phyloP scores from a whole-genome alignment of 2,797 vertebrate species.

The Antennarius maculatus region DNA sequence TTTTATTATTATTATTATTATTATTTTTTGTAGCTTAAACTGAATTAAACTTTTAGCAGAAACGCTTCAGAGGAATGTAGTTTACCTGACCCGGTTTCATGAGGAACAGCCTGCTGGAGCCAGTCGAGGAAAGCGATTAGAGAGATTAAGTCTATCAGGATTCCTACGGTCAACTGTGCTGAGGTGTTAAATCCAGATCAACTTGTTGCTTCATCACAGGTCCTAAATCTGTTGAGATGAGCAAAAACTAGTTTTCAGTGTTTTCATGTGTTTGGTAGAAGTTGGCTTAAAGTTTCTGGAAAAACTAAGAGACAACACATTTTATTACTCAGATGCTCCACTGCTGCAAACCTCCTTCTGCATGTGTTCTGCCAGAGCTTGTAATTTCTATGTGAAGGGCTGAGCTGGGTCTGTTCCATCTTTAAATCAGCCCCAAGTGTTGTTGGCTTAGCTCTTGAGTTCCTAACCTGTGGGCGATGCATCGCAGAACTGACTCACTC shows the following conservation, averaged over 20 bases:
- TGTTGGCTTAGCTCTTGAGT: conserved; percentile 64
- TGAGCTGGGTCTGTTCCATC: conserved; percentile 37
- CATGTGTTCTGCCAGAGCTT: conserved; percentile 33
- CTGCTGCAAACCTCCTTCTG: conserved; percentile 4
- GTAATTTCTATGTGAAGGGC: conserved; percentile 34
- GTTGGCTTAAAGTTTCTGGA: conserved; percentile 20
- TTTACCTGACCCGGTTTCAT: conserved; percentile 64
- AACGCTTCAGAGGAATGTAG: background rate
- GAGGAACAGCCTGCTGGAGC: conserved; percentile 53
- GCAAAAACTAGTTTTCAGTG: background rate
- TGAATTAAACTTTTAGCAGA: background rate
- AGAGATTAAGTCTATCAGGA: conserved; percentile 76
- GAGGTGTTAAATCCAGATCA: conserved; percentile 65
- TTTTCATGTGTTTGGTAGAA: conserved; percentile 6
- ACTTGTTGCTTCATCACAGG: background rate
- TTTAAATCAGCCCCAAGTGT: conserved; percentile 54
- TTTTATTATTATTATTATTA: too few relatives aligned
- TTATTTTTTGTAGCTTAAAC: conserved; percentile 18
- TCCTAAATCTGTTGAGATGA: background rate
- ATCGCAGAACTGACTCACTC: conserved; percentile 32
- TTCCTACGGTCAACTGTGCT: conserved; percentile 58
- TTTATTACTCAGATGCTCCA: conserved; percentile 40
- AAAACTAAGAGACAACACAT: background rate
- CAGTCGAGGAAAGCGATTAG: conserved; percentile 78
- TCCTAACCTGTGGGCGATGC: conserved; percentile 29